phyloP scores from a whole-genome alignment of 1,140 invertebrate genomes.

The Lepidostoma basale region DNA sequence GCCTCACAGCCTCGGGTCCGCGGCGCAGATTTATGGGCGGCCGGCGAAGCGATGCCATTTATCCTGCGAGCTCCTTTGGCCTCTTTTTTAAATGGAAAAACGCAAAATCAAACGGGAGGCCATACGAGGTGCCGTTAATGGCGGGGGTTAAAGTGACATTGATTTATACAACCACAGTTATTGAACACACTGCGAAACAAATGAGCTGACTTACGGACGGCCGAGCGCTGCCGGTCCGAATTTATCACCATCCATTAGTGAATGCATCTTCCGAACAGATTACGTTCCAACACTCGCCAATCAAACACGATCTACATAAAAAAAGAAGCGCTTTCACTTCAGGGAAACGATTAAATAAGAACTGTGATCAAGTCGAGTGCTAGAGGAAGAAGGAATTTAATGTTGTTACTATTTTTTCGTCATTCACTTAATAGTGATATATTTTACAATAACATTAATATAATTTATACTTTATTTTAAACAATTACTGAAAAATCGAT shows the following conservation, averaged over 20 bases:
- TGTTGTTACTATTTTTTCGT: no score
- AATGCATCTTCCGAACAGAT: conserved; percentile 9
- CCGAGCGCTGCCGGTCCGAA: not conserved
- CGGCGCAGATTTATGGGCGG: conserved; percentile 20
- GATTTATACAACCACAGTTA: conserved; percentile 30
- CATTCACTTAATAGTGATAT: not conserved
- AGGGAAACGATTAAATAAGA: no score
- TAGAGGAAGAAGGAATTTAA: no score
- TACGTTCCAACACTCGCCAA: not conserved
- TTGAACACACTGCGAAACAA: conserved; percentile 32
- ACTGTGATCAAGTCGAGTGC: no score
- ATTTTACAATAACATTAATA: not conserved
- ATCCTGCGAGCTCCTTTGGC: not conserved
- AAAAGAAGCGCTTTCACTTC: not conserved
- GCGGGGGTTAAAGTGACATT: conserved; percentile 34
- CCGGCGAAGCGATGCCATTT: not conserved
- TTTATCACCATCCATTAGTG: conserved; percentile 12
- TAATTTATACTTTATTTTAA: not conserved
- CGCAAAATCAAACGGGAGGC: conserved; percentile 24
- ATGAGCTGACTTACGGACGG: conserved; percentile 33
- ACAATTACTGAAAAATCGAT: not conserved
- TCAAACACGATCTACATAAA: not conserved
- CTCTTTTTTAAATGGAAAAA: conserved; percentile 25
- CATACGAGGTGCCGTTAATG: conserved; percentile 36
- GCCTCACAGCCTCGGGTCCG: conserved; percentile 34